Conservation (phyloP, 2,113 vertebrate genomes). For the Empidonax traillii region DNA sequence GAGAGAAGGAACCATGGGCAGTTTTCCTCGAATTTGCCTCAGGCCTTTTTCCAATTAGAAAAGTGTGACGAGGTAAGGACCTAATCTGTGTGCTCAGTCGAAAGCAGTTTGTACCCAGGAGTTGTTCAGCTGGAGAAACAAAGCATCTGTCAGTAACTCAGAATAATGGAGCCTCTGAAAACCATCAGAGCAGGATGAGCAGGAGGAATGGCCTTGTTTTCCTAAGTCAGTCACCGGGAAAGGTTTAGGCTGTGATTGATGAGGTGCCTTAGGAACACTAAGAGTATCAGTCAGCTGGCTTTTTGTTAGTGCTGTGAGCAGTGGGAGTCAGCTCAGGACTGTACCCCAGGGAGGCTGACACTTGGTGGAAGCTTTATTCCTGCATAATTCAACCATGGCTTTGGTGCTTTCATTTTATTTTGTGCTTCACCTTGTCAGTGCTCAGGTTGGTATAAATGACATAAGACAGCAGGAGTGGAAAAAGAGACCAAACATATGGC, state of each 20-base stretch:
- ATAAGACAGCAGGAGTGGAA: background rate
- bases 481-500: background rate
- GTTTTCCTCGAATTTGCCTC: background rate
- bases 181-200: background rate
- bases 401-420: background rate
- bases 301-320: slow-evolving; percentile 3
- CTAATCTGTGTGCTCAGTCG: background rate
- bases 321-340: background rate
- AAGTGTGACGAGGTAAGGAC: background rate
- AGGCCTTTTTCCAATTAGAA: background rate
- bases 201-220: slow-evolving; percentile 18
- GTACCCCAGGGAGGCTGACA: background rate
- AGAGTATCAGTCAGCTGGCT: background rate
- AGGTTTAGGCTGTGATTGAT: slow-evolving; percentile 25
- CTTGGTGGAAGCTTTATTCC: background rate
- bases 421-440: background rate
- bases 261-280: background rate
- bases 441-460: background rate
- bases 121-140: background rate
- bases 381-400: background rate
- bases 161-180: background rate
- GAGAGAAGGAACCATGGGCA: background rate
- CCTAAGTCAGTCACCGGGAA: background rate
- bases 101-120: background rate
- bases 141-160: background rate